Conservation (phyloP, 2,888 invertebrate genomes). For the Lumbricus terrestris region DNA sequence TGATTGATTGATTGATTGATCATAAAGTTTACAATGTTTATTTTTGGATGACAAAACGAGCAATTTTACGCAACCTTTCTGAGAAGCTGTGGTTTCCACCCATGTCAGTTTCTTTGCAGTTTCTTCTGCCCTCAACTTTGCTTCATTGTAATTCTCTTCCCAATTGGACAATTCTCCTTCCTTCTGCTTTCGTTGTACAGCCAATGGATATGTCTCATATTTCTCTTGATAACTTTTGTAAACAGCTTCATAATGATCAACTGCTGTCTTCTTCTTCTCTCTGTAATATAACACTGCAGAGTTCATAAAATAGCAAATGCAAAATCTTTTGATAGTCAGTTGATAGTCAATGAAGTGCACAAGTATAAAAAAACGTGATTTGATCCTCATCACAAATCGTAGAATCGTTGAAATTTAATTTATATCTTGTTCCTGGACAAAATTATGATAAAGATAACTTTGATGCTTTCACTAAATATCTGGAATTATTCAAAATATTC, state of each 20-base stretch:
- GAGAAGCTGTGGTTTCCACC: background rate
- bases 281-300: background rate
- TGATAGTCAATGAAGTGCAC: background rate
- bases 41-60: too few species aligned
- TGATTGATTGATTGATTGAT: too few species aligned
- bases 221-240: background rate
- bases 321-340: too few species aligned
- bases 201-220: background rate
- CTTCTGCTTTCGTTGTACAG: background rate
- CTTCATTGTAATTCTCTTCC: slow-evolving; percentile 4
- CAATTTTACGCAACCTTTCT: background rate
- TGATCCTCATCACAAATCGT: background rate
- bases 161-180: background rate
- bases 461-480: background rate
- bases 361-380: background rate
- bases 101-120: background rate
- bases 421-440: background rate
- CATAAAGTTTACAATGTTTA: too few species aligned
- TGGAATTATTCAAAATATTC: too few species aligned
- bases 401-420: background rate
- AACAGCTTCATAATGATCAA: background rate
- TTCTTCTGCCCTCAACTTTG: background rate
- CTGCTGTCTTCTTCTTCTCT: background rate
- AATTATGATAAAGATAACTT: too few species aligned
- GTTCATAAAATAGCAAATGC: background rate